A percentile compares a stretch with the other conserved stretches of the same genome.
Conservation (phyloP, 2,797 vertebrate genomes). For the Pyrocephalus nanus region DNA sequence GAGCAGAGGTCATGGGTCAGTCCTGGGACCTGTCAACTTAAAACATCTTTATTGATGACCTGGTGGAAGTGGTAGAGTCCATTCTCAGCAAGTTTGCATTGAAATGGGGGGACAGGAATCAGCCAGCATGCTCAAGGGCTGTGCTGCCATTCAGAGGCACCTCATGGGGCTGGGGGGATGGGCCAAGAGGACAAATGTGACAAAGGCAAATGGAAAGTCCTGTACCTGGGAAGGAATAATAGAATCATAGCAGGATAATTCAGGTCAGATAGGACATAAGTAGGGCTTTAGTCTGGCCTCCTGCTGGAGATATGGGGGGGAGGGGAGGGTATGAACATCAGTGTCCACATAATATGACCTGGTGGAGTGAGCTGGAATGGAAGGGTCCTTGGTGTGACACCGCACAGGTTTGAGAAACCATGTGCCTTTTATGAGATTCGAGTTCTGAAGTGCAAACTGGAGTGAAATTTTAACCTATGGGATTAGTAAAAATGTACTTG, state of each 20-base stretch:
- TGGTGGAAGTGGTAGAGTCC: not conserved
- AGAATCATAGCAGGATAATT: not conserved
- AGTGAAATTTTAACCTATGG: not conserved
- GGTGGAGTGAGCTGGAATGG: not conserved
- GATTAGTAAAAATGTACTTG: not conserved
- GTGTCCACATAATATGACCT: not conserved
- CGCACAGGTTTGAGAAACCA: not conserved
- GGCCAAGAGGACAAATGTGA: not conserved
- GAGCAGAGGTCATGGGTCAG: not conserved
- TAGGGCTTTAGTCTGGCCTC: not conserved
- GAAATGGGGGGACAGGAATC: not conserved
- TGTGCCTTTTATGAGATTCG: not conserved
- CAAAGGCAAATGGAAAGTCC: not conserved
- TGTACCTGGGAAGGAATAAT: not conserved
- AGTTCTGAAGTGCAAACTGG: not conserved
- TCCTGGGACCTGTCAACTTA: not conserved
- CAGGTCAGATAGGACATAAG: not conserved
- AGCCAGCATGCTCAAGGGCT: accelerated
- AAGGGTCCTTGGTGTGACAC: not conserved
- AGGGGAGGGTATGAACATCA: not conserved
- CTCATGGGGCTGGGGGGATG: not conserved
- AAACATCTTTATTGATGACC: not conserved
- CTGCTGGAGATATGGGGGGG: not conserved
- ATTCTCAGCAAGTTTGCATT: not conserved
- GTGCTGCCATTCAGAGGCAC: not conserved